Evolutionary conservation across 2,113 vertebrate genomes (phyloP), one percentile per base, ranked within the genome.

Genomic region (Platysternon megacephalum): DNA sequence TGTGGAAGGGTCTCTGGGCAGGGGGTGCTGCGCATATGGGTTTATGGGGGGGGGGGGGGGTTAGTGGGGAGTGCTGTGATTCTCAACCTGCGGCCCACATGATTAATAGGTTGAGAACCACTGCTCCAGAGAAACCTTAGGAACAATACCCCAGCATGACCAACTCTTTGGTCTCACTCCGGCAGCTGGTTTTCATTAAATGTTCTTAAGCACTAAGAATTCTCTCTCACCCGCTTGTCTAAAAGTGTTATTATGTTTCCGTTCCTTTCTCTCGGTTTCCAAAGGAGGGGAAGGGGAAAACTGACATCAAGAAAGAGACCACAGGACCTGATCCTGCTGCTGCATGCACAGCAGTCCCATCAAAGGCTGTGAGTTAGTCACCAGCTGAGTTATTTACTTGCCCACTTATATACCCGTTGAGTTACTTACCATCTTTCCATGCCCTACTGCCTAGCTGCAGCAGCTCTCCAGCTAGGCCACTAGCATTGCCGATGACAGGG

Each of bases 111-210:
- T 53, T 53, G 52, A 53, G 52, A 53, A 53, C 52, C 52, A 53
- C 52, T 53, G 52, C 94, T 95, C 81, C 1, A 97, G 97, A 97
- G 49, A 68, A 92, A 97, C 89, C 89, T 86, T 90, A 87, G 96
- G 90, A 97, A 95, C 89, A 97, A 88, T 94, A 85, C 5, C 94
- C 87, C 95, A 95, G 96, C 97, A 95, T 84, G 96, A 95, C 28
- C 4, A 11, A 46, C 90, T 84, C 92, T 97, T 96, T 97, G 92
- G 91, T 95, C 85, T 97, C 65, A 29, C 79, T 93, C 79, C 79
- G 82, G 68, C 97, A 97, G 95, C 95, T 97, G 97, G 93, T 97
- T 97, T 91, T 79, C 93, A 97, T 97, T 97, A 97, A 95, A 53
- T 83, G 87, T 88, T 95, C 94, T 94, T 93, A 96, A 95, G 93